Evolutionary conservation across 2,888 invertebrate species (phyloP).

Genomic region (Malacosoma neustria): DNA sequence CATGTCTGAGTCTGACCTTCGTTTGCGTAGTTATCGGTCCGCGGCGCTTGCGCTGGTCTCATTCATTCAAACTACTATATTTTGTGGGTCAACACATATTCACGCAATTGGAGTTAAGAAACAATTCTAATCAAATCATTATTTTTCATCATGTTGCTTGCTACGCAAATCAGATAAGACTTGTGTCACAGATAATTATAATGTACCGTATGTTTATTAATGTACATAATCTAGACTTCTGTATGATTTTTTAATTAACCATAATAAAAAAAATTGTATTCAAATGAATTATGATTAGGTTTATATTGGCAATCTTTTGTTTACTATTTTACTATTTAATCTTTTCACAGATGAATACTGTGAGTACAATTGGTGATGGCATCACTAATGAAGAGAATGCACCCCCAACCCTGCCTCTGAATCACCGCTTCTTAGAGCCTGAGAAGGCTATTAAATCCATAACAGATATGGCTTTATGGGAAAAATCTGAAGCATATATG

Average conservation of each 20-base stretch:
- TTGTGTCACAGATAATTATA: not conserved
- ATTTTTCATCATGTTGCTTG: not conserved
- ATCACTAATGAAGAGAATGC: constrained; percentile 19
- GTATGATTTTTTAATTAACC: not conserved
- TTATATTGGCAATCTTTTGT: constrained; percentile 8
- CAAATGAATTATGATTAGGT: constrained; percentile 6
- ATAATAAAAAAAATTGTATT: too few species aligned
- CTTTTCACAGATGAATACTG: constrained; percentile 49
- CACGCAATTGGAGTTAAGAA: not conserved
- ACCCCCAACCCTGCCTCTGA: constrained; percentile 48
- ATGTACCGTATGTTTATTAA: not conserved
- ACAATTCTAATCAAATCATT: not conserved
- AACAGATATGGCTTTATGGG: constrained; percentile 86
- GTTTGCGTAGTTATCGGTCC: constrained; percentile 43
- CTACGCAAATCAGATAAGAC: not conserved
- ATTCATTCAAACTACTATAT: constrained; percentile 16
- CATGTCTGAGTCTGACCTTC: constrained; percentile 65
- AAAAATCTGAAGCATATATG: constrained; percentile 89
- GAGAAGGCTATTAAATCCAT: constrained; percentile 78
- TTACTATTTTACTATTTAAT: too few species aligned
- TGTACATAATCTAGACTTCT: not conserved
- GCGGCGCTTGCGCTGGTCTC: constrained; percentile 15
- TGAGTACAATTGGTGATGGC: constrained; percentile 49
- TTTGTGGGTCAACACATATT: constrained; percentile 29
- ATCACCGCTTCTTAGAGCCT: constrained; percentile 79